Base-by-base conservation (phyloP, 2,888 invertebrate species). In the Temnothorax ravouxi region DNA sequence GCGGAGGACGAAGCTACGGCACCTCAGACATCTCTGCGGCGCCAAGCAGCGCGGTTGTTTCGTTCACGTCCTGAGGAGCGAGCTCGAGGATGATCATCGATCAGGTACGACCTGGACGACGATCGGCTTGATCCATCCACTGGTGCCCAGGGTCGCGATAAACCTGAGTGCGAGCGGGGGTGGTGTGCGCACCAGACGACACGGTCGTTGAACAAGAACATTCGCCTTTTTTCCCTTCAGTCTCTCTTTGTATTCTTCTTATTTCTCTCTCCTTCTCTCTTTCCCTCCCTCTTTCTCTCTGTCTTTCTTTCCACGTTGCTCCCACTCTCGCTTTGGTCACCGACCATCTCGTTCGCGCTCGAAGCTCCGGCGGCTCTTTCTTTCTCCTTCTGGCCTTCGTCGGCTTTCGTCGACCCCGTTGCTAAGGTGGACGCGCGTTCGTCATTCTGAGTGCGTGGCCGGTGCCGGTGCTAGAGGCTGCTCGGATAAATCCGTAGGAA, bases 361-460 rank as follows among this genome's bases (percentile, higher is more conserved):
- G 29, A 34, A 83, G 71, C 64, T 56, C 29, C 4, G 34, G 34
- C 56, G 21, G 41, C 56, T 54, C 38, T 50, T 52, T 76, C 75
- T 62, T 72, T 80, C 61, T 62, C 44, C 56, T 52, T 79, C 59
- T 44, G 50, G 83, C 61, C 56, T 81, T 69, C 82, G 81, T 83
- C 83, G 74, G 79, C 84, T 84, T 85, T 89, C 90, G 89, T 91
- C 91, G 92, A 93, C 92, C 92, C 91, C 91, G 91, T 91, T 92
- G 90, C 88, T 84, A 84, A 87, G 86, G 89, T 85, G 80, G 86
- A 86, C 85, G 86, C 80, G 82, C 88, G 88, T 77, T 85, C 88
- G 88, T 90, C 88, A 88, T 89, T 87, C 88, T 86, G 84, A 72
- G 85, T 82, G 85, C 75, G 76, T 86, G 83, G 83, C 83, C 81